Percentiles rank a stretch among this genome's conserved stretches.
phyloP scores from a whole-genome alignment of 2,113 vertebrate species.

The Caranx ignobilis region DNA sequence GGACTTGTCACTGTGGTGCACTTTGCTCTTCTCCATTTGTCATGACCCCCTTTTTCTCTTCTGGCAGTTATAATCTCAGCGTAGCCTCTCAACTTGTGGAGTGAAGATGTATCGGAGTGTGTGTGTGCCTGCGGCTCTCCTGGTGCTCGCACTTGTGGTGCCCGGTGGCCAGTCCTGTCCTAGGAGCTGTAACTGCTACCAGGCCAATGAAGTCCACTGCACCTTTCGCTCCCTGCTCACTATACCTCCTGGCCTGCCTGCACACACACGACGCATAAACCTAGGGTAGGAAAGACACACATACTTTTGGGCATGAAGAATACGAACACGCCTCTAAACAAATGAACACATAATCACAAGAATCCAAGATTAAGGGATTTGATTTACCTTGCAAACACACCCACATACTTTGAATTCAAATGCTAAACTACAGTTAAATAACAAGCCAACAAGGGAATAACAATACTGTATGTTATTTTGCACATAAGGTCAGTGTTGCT shows the following conservation, averaged over 20 bases:
- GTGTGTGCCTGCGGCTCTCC: conserved; percentile 71
- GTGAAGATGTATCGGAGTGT: conserved; percentile 36
- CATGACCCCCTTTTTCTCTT: conserved; percentile 25
- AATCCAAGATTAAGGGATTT: neutral
- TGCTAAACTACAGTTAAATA: neutral
- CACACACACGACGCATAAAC: conserved; percentile 91
- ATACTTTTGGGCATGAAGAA: neutral
- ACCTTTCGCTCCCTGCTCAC: conserved; percentile 91
- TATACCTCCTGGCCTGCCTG: conserved; percentile 86
- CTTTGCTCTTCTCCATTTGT: conserved; percentile 26
- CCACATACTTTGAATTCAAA: neutral
- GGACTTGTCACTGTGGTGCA: conserved; percentile 7
- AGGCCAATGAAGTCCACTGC: conserved; percentile 94
- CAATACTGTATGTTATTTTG: neutral
- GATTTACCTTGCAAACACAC: neutral
- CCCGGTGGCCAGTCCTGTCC: conserved; percentile 82
- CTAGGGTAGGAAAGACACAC: conserved; percentile 85
- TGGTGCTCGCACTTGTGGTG: conserved; percentile 68
- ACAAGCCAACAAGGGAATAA: neutral
- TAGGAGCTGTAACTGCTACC: conserved; percentile 91
- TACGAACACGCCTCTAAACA: neutral
- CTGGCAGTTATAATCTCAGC: conserved; percentile 41
- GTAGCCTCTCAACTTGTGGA: conserved; percentile 15
- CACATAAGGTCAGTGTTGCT: neutral
- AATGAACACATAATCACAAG: neutral